Conservation (phyloP, 30 jellyfish, hydroid and myxozoan species). For the Chironex yamaguchii region DNA sequence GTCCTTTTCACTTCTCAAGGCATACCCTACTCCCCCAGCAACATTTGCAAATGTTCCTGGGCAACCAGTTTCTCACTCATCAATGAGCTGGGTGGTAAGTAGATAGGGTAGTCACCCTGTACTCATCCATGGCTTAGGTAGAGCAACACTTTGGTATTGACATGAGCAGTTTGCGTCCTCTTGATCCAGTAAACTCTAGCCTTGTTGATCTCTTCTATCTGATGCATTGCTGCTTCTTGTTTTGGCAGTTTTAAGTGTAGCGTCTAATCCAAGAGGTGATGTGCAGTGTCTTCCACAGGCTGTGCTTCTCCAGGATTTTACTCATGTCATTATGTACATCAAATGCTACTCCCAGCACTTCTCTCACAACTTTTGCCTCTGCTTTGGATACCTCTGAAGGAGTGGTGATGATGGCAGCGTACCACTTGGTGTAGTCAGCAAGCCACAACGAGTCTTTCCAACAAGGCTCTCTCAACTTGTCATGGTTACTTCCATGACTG, state of each 20-base stretch:
- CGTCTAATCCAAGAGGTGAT: slow-evolving; percentile 61
- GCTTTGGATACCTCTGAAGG: background rate
- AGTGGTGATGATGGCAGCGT: background rate
- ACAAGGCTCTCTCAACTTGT: slow-evolving; percentile 17
- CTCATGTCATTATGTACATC: background rate
- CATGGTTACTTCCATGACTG: slow-evolving; percentile 12
- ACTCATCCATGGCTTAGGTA: slow-evolving; percentile 48
- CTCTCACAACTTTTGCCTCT: slow-evolving; percentile 22
- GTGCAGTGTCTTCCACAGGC: slow-evolving; percentile 29
- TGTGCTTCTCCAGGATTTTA: background rate
- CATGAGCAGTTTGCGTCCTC: background rate
- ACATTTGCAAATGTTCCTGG: slow-evolving; percentile 17
- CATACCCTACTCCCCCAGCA: slow-evolving; percentile 64
- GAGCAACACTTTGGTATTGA: background rate
- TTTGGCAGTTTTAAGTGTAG: slow-evolving; percentile 44
- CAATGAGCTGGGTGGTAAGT: slow-evolving; percentile 27
- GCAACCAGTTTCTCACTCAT: slow-evolving; percentile 31
- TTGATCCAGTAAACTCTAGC: background rate
- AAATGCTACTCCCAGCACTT: slow-evolving; percentile 22
- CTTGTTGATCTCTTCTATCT: slow-evolving; percentile 50
- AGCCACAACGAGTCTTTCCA: slow-evolving; percentile 17
- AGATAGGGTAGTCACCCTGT: slow-evolving; percentile 62
- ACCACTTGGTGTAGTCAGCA: slow-evolving; percentile 18
- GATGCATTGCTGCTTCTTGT: too few relatives aligned
- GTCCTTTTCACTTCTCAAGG: slow-evolving; percentile 6